Conservation (phyloP, 2,113 vertebrate genomes). For the Petroica traversi region DNA sequence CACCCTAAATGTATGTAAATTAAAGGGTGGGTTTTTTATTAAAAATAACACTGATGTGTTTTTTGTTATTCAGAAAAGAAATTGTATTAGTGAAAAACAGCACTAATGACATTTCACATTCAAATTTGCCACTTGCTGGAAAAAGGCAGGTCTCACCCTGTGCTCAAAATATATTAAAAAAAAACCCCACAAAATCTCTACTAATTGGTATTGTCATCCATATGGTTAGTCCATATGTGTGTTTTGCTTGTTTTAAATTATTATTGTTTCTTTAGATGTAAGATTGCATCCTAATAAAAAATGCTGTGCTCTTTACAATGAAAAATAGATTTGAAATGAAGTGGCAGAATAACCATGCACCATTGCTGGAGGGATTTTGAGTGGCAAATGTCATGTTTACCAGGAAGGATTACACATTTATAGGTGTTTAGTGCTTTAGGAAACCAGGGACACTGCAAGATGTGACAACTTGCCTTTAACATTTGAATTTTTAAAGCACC, state of each 20-base stretch:
- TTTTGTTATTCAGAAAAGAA: slow-evolving; percentile 78
- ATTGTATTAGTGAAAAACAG: slow-evolving; percentile 63
- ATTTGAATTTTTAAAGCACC: not conserved
- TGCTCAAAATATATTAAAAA: slow-evolving; percentile 35
- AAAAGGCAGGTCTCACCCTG: slow-evolving; percentile 53
- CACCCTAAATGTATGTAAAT: slow-evolving; percentile 80
- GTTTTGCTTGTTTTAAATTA: slow-evolving; percentile 44
- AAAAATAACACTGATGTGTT: slow-evolving; percentile 80
- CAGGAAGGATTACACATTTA: not conserved
- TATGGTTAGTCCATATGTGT: not conserved
- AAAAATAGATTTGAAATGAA: not conserved
- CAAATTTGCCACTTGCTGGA: slow-evolving; percentile 66
- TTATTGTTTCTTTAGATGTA: not conserved
- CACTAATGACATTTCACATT: slow-evolving; percentile 72
- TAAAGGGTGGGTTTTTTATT: slow-evolving; percentile 79
- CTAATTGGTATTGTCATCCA: slow-evolving; percentile 39
- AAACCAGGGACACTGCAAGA: not conserved
- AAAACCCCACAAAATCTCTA: not conserved
- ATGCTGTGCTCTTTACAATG: not conserved
- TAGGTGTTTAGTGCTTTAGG: not conserved
- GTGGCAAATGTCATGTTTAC: not conserved
- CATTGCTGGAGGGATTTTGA: not conserved
- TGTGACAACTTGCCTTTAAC: not conserved
- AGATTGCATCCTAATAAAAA: slow-evolving; percentile 3
- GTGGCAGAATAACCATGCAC: not conserved